Evolutionary conservation across 2,888 invertebrate species (phyloP), one percentile per base, ranked within the genome.

Genomic region (Meghimatium bilineatum): DNA sequence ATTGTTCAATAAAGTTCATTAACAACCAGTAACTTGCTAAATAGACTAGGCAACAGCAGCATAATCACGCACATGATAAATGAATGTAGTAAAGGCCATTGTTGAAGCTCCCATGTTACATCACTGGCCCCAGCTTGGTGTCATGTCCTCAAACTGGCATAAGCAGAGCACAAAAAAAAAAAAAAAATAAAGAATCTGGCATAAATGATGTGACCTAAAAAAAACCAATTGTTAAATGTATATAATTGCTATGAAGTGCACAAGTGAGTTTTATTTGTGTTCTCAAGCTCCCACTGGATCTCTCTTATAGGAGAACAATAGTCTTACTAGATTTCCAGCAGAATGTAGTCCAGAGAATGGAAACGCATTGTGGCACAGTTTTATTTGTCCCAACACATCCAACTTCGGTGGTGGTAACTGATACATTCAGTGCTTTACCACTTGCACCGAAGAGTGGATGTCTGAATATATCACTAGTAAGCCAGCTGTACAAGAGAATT

Each of bases 101-200:
- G 77, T n/a, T 38, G 34, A 34, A 60, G n/a, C 14, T 34, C 10
- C 2, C n/a, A 36, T 32, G 77, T 34, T 23, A 63, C 60, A 63
- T 77, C 63, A 77, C 77, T 77, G 77, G 77, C 36, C 63, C 77
- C 77, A 77, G 36, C 32, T 20, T 77, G 77, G 29, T 26, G 77
- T 12, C 3, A 32, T 60, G 74, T 77, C 77, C 12, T 77, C 77
- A 77, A 77, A 77, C 77, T 77, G 77, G 36, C 63, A 38, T 77
- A 77, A 77, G 63, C 60, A 60, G 23, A 77, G 66, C 66, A 66
- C 17, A 60, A 10, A 60, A 10, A 60, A n/a, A n/a, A n/a, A n/a
- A 44, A 44, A 12, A 44, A 44, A 44, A 44, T 44, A 44, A 32
- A 66, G 32, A 66, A 66, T 32, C 32, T 32, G 66, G 66, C 66